Evolutionary conservation across 2,113 vertebrate genomes (phyloP), one percentile per base, ranked within the genome.

Genomic region (Fregata magnificens): DNA sequence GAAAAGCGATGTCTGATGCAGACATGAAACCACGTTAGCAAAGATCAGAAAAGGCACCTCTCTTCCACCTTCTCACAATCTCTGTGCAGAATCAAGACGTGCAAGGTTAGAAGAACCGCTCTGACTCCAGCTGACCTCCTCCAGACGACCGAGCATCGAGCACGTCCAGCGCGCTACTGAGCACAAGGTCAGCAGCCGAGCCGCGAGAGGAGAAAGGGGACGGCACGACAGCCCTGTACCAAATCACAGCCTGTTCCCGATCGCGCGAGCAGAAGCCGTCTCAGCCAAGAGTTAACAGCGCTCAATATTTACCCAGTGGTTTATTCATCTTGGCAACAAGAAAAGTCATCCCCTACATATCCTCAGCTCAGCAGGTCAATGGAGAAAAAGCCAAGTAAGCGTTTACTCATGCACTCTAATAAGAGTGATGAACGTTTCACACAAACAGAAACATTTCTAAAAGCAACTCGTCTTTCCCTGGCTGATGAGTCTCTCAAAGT

Each of bases 71-170:
- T 38, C 81, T 44, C 42, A n/a, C 44, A 40, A 67, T 22, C 61
- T 49, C 10, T 4, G n/a, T 11, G 40, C 1, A 5, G 71, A 67
- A 72, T 44, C 50, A 28, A 56, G 87, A 45, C 3, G 4, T 20
- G 59, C 42, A n/a, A 49, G 81, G 50, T 47, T 1, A 67, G 36
- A 24, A 86, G 44, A 89, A 10, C 9, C 8, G 61, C 62, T 72
- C 70, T 5, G 42, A 28, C 34, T 61, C 42, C 13, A 2, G 11
- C 13, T 11, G 38, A 26, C 19, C 65, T 50, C 76, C 73, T 91
- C 77, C 44, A 42, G 71, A 40, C 28, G 9, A 5, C 0, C 7
- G 3, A 52, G 38, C 0, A 5, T 7, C 3, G 6, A 50, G 45
- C 20, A 59, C 2, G 2, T 45, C 6, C 9, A 52, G 66, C 0